Evolutionary conservation across 2,888 invertebrate genomes (phyloP), one percentile per base, ranked within the genome.

Genomic region (Ichneumon xanthorius): DNA sequence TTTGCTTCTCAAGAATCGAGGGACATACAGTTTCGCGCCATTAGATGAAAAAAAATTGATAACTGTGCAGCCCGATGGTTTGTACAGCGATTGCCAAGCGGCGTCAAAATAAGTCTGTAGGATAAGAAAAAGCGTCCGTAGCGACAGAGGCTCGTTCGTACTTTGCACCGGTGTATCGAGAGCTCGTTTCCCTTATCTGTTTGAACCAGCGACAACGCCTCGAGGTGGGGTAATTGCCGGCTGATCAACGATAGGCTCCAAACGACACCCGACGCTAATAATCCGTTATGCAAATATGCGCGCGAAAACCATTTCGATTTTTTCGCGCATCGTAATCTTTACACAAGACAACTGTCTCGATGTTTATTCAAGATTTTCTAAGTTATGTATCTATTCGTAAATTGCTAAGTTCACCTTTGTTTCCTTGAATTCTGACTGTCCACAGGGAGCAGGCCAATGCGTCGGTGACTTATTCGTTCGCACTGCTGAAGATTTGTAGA

Each of bases 161-260:
- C 76, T 76, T 76, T 65, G 76, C 22, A 65, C 76, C 53, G 50
- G 5, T 75, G 75, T 61, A 75, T 63, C 11, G 14, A 7, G 58
- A 30, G 26, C 19, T 63, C 6, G 48, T 48, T 63, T 63, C 2
- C 6, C 30, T 58, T 75, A 75, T 75, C 75, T 30, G 14, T n/a
- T 45, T 4, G 9, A 19, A n/a, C n/a, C 14, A 48, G 2, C 5
- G 19, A 26, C 7, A n/a, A 30, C 9, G 16, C n/a, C 14, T 63
- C 37, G 5, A n/a, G 48, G 30, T n/a, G 33, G 48, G 63, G 9
- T 19, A 26, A 58, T 58, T 58, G 58, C 58, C 58, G 22, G 58
- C 14, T 58, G 11, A 14, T 55, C 22, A 55, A 22, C 55, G 11
- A 55, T 55, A 55, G 9, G 19, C 55, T 55, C 22, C 19, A 55